Conservation (phyloP, 92 coral and sea anemone species). For the Epizoanthus ramosus region DNA sequence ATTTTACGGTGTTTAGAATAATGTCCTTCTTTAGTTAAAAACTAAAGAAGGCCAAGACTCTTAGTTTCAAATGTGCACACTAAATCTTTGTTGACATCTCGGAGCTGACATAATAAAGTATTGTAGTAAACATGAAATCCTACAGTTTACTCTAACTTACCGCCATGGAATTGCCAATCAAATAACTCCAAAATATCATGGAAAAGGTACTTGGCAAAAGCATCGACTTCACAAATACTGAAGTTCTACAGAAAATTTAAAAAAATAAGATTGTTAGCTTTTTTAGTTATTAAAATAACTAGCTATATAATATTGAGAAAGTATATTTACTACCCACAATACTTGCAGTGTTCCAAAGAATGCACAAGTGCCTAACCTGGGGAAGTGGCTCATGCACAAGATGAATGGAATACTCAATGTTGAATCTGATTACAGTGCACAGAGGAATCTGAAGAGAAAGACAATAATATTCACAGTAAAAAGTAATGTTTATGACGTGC, state of each 20-base stretch:
- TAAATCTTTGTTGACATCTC: too few relatives aligned
- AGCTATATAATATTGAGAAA: background rate
- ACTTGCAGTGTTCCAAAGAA: background rate
- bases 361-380: slow-evolving; percentile 55
- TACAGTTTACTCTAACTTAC: slow-evolving; percentile 35
- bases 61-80: background rate
- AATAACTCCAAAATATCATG: slow-evolving; percentile 78
- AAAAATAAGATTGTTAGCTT: background rate
- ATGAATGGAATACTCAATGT: slow-evolving; percentile 85
- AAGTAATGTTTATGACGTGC: too few relatives aligned
- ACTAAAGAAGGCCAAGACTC: too few relatives aligned
- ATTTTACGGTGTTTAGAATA: too few relatives aligned
- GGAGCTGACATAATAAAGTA: background rate
- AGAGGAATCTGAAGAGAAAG: slow-evolving; percentile 65
- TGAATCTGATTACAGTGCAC: slow-evolving; percentile 87
- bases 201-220: slow-evolving; percentile 83
- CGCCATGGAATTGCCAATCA: slow-evolving; percentile 76
- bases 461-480: background rate
- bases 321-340: background rate
- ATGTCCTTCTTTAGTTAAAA: too few relatives aligned
- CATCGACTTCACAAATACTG: slow-evolving; percentile 83
- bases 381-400: slow-evolving; percentile 85
- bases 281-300: too few relatives aligned
- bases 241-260: slow-evolving; percentile 65
- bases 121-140: background rate